These are phyloP conservation scores for Danaus plexippus DNA, from an alignment of 1,140 invertebrate genomes.

Conservation along the genomic window DNA sequence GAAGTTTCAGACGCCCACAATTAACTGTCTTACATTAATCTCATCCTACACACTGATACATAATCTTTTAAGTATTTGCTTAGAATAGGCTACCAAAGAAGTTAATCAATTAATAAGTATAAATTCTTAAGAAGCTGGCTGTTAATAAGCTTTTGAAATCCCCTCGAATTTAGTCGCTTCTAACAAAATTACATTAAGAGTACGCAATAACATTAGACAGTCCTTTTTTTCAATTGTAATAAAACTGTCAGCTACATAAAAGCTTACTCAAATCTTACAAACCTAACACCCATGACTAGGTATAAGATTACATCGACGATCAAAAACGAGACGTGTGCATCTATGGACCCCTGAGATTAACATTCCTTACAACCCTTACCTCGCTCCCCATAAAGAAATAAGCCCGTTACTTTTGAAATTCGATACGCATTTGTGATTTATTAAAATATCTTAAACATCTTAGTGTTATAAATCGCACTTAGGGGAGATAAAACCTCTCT, in stretches of 20 bases:
- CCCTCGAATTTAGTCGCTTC: no score
- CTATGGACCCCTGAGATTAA: constrained; percentile 49
- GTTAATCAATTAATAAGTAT: no score
- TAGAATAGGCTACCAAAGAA: no score
- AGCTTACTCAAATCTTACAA: constrained; percentile 13
- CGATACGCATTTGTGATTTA: constrained; percentile 66
- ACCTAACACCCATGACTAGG: constrained; percentile 13
- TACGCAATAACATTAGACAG: no score
- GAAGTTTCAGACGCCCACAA: no score
- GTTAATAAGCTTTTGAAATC: no score
- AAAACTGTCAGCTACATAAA: not conserved
- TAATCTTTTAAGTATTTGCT: no score
- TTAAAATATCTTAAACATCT: constrained; percentile 62
- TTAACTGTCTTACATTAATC: no score
- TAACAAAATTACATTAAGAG: no score
- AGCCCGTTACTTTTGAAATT: constrained; percentile 55
- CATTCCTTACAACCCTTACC: constrained; percentile 33
- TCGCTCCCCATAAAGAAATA: constrained; percentile 28
- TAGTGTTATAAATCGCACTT: constrained; percentile 56
- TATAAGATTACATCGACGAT: constrained; percentile 19
- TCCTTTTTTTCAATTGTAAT: no score
- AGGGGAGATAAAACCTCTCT: constrained; percentile 48
- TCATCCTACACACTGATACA: no score
- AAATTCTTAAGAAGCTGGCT: no score
- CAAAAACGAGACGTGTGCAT: constrained; percentile 45